Conservation (phyloP, 2,113 vertebrate genomes). For the Phyllopteryx taeniolatus region DNA sequence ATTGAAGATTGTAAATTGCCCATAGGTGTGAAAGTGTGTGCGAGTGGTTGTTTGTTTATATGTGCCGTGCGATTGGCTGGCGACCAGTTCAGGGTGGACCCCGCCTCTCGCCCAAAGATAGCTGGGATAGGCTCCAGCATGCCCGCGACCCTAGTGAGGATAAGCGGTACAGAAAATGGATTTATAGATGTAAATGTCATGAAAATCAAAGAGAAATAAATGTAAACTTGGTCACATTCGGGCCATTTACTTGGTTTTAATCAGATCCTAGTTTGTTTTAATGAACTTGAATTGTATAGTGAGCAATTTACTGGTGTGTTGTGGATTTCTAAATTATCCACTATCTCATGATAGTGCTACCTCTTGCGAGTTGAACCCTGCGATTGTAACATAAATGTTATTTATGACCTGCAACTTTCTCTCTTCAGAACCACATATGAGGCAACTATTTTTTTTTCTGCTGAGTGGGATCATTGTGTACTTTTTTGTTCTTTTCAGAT, state of each 20-base stretch:
- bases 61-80: too few relatives aligned
- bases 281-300: not conserved
- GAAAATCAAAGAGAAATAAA: not conserved
- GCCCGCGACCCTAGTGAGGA: too few relatives aligned
- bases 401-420: not conserved
- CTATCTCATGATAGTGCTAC: not conserved
- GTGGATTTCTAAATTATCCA: not conserved
- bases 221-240: not conserved
- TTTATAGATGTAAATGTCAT: too few relatives aligned
- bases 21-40: too few relatives aligned
- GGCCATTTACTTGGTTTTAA: too few relatives aligned
- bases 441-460: not conserved
- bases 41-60: too few relatives aligned
- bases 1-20: too few relatives aligned
- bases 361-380: not conserved
- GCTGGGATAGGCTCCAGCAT: too few relatives aligned
- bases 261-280: not conserved
- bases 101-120: too few relatives aligned
- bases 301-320: not conserved
- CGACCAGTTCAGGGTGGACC: too few relatives aligned
- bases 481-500: constrained; percentile 71
- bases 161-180: too few relatives aligned
- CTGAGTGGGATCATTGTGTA: not conserved
- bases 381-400: not conserved
- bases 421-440: not conserved